Percentiles rank a stretch among this genome's conserved stretches.
These are phyloP conservation scores for Megalonaias nervosa DNA, from an alignment of 1,140 invertebrate genomes.

Conservation along the genomic window DNA sequence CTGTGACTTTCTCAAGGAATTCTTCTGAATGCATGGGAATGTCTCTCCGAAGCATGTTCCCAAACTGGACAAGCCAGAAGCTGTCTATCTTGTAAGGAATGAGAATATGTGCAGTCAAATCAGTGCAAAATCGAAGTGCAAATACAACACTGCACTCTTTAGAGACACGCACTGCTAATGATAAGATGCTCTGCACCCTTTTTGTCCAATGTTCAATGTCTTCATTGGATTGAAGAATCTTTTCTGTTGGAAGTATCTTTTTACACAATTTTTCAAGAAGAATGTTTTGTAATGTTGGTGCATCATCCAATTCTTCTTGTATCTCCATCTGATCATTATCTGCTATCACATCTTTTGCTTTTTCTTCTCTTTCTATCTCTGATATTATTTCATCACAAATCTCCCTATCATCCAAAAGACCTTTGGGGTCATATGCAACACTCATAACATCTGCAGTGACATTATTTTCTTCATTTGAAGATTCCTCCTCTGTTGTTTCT, in stretches of 20 bases:
- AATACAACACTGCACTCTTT: not conserved
- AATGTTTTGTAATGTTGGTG: too few species aligned
- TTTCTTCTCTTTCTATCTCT: too few species aligned
- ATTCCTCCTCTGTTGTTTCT: too few species aligned
- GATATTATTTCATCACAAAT: too few species aligned
- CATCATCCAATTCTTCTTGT: too few species aligned
- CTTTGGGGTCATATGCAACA: too few species aligned
- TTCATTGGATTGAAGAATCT: not conserved
- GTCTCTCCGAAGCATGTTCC: not conserved
- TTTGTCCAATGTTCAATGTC: not conserved
- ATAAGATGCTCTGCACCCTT: not conserved
- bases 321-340: too few species aligned
- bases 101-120: not conserved
- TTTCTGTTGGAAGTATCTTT: not conserved
- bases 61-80: not conserved
- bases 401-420: too few species aligned
- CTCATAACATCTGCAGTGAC: too few species aligned
- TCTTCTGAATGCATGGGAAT: not conserved
- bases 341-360: too few species aligned
- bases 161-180: conserved; percentile 6
- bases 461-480: too few species aligned
- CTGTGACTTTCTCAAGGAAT: not conserved
- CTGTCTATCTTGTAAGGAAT: not conserved
- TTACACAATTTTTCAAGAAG: conserved; percentile 4
- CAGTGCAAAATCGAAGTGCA: conserved; percentile 8